phyloP scores from a whole-genome alignment of 2,888 invertebrate genomes.

The Plebejus melissa region DNA sequence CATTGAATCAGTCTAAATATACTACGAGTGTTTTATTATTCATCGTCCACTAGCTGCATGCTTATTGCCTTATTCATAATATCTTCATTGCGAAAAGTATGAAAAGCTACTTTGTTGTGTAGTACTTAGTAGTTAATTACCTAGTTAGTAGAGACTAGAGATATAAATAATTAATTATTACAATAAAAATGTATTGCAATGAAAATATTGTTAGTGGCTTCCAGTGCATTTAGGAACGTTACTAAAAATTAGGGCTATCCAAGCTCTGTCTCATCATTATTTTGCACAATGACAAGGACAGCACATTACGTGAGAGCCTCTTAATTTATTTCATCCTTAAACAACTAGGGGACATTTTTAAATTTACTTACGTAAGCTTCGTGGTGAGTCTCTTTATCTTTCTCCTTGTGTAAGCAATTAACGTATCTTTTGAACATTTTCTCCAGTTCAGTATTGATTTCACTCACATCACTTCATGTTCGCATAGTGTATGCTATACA shows the following conservation, averaged over 20 bases:
- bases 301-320: not conserved
- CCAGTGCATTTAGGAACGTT: too few species aligned
- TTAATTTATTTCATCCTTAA: not conserved
- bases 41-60: not conserved
- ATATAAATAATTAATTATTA: too few species aligned
- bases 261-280: not conserved
- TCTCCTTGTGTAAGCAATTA: conserved; percentile 18
- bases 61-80: conserved; percentile 14
- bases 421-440: conserved; percentile 21
- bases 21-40: conserved; percentile 12
- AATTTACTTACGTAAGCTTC: conserved; percentile 11
- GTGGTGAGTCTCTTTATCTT: not conserved
- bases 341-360: not conserved
- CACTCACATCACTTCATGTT: conserved; percentile 16
- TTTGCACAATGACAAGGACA: not conserved
- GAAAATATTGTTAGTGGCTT: too few species aligned
- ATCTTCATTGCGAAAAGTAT: not conserved
- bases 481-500: not conserved
- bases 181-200: too few species aligned
- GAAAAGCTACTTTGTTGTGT: not conserved
- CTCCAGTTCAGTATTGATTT: not conserved
- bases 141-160: too few species aligned
- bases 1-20: conserved; percentile 20
- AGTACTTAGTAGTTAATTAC: too few species aligned
- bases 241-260: too few species aligned